Base-by-base conservation (phyloP, 2,113 vertebrate species). In the Pseudorhombus dupliciocellatus region DNA sequence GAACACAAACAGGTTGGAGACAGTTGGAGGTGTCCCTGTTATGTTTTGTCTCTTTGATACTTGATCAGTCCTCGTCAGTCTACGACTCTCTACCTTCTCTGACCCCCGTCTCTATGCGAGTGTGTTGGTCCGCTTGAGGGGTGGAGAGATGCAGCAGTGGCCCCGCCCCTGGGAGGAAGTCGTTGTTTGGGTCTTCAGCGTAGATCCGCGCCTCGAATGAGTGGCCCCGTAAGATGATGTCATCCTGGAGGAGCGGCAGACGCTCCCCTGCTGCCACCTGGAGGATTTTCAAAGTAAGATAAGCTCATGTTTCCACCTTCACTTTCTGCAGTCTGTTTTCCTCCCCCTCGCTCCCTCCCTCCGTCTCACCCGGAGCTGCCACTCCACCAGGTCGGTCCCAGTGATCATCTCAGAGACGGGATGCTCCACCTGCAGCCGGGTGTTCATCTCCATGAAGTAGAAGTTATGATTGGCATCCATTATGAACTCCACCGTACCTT, bases 361-460 rank as follows among this genome's bases (percentile, higher is more conserved):
- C 46, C 6, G 26, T 48, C 92, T 93, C 83, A 99, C 98, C 93
- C 96, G 90, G 42, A 99, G 95, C 80, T 99, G 98, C 98, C 98
- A 99, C 79, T 99, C 97, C 88, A 99, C 97, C 93, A 99, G 87
- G 89, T 99, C 98, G 3, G 96, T 98, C 4, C 96, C 96, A 6
- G 98, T 99, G 92, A 99, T 92, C 97, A 99, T 98, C 90, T 99
- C 98, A 0, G 97, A 96, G 48, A 99, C 95, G 0, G 98, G 98
- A 65, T 99, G 98, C 66, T 99, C 98, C 69, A 99, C 97, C 83
- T 99, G 98, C 73, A 99, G 94, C 62, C 98, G 94, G 18, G 98
- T 99, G 84, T 99, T 99, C 98, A 99, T 99, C 87, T 99, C 98
- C 98, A 99, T 99, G 90, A 99, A 99, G 90, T 96, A 99, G 86